Base-by-base conservation (phyloP, 2,888 invertebrate genomes). In the Rotaria macrura region DNA sequence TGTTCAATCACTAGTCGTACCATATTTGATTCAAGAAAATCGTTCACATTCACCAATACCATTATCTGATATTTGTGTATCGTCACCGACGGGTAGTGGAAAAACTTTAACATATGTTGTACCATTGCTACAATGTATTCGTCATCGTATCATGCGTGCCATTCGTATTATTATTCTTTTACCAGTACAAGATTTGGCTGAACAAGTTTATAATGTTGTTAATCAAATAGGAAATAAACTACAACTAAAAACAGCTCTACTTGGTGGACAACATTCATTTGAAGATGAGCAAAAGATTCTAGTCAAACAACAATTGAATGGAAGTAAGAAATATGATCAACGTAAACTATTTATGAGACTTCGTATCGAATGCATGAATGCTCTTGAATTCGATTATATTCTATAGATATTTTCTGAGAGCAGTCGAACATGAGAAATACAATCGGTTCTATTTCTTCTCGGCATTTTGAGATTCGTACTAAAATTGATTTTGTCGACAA, bases 41-140 rank as follows among this genome's bases (percentile, higher is more conserved):
- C 84, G 54, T 23, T 54, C 74, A 20, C 84, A 84, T 38, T 84
- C 87, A 34, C 87, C 85, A 93, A 95, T 91, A 10, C 87, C 88
- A 83, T 94, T 95, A 0, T 93, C 94, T 88, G 98, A 99, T 91
- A 92, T 97, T 85, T 98, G 98, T 91, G 95, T 99, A 49, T 96
- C 96, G 74, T 96, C 97, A 34, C 97, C 98, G 1, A 98, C 98
- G 3, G 97, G 97, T 34, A 97, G 96, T 92, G 98, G 98, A 38
- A 98, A 98, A 92, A 98, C 98, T 1, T 91, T 98, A 86, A 94
- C 96, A 6, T 98, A 95, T 93, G 95, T 95, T 84, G 91, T 98
- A 87, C 98, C 98, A 14, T 93, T 97, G 84, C 92, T 97, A 57
- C 95, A 96, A 47, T 72, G 54, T 83, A 84, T 86, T 55, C 74